Evolutionary conservation across 2,888 invertebrate genomes (phyloP).

Genomic region (Troglohyphantes excavatus): DNA sequence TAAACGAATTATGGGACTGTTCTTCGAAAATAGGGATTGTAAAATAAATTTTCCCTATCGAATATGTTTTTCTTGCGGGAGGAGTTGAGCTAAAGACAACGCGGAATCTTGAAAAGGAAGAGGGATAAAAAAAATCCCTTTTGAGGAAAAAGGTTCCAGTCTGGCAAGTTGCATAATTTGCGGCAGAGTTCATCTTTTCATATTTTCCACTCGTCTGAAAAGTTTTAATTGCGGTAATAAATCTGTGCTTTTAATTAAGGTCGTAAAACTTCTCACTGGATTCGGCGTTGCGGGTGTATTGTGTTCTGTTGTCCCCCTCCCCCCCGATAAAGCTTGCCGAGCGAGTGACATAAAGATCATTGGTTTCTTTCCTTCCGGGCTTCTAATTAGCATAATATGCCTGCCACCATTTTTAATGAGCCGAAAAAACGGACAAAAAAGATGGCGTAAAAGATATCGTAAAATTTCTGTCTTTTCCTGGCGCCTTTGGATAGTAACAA

Average conservation of each 20-base stretch:
- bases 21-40: slow-evolving; percentile 17
- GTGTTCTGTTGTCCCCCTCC: slow-evolving; percentile 62
- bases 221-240: slow-evolving; percentile 79
- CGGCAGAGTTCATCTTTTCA: slow-evolving; percentile 78
- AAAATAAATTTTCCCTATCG: slow-evolving; percentile 48
- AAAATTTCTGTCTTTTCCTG: slow-evolving; percentile 78
- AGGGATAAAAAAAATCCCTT: slow-evolving; percentile 31
- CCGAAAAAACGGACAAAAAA: slow-evolving; percentile 78
- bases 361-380: slow-evolving; percentile 77
- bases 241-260: slow-evolving; percentile 78
- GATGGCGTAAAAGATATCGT: slow-evolving; percentile 78
- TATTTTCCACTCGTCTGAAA: slow-evolving; percentile 79
- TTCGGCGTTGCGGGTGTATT: slow-evolving; percentile 74
- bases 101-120: slow-evolving; percentile 18
- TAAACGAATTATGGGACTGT: not conserved
- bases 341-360: slow-evolving; percentile 74
- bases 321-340: not conserved
- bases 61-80: slow-evolving; percentile 22
- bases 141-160: slow-evolving; percentile 75
- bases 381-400: slow-evolving; percentile 78
- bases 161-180: slow-evolving; percentile 77
- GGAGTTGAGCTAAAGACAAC: slow-evolving; percentile 26
- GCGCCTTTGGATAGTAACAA: slow-evolving; percentile 75
- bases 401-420: slow-evolving; percentile 79
- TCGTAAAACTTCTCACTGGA: slow-evolving; percentile 74